Evolutionary conservation across 2,797 vertebrate genomes (phyloP).

Genomic region (Hypotaenidia okinawae): DNA sequence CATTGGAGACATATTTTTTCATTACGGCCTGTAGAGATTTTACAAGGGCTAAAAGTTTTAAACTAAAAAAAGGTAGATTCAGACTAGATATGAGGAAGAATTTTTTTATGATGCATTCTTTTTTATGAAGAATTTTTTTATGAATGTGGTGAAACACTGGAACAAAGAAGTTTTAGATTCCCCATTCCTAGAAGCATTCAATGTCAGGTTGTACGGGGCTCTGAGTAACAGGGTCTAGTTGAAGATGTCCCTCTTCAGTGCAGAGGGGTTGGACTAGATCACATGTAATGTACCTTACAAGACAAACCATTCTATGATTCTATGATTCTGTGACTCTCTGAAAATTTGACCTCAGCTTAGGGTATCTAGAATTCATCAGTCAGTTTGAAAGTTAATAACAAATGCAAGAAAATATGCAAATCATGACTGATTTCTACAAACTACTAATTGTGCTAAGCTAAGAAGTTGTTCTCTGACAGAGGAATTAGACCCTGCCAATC

Average conservation of each 20-base stretch:
- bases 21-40: background rate
- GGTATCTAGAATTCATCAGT: background rate
- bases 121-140: background rate
- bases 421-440: background rate
- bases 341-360: background rate
- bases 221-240: background rate
- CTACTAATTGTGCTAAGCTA: background rate
- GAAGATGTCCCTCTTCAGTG: background rate
- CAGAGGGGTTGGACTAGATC: background rate
- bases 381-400: background rate
- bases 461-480: background rate
- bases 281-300: background rate
- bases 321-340: background rate
- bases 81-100: background rate
- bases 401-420: background rate
- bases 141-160: background rate
- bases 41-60: background rate
- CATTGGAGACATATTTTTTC: background rate
- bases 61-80: background rate
- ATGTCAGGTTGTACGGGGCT: accelerated
- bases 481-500: background rate
- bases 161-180: background rate
- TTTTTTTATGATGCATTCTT: background rate
- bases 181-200: background rate
- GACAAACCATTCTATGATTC: background rate